These are phyloP conservation scores for Sitodiplosis mosellana DNA, from an alignment of 1,140 invertebrate species.

Conservation along the genomic window DNA sequence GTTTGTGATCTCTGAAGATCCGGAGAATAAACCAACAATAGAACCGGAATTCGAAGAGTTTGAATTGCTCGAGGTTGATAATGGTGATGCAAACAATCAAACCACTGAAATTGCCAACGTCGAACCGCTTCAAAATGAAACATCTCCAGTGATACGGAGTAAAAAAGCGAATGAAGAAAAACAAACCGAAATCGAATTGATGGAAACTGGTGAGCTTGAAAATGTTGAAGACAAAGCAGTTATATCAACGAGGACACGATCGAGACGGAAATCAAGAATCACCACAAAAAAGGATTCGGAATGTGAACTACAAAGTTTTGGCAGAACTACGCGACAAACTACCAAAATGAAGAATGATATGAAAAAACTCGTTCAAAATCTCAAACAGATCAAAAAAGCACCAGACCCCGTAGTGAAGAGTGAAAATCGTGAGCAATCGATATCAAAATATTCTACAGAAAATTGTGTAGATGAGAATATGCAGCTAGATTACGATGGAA, in stretches of 20 bases:
- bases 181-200: too few species aligned
- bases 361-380: neutral
- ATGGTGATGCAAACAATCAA: neutral
- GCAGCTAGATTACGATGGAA: neutral
- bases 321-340: neutral
- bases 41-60: neutral
- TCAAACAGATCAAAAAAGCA: too few species aligned
- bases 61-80: neutral
- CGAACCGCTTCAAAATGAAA: too few species aligned
- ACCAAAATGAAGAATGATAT: neutral
- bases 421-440: neutral
- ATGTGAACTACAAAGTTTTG: neutral
- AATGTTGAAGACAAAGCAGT: too few species aligned
- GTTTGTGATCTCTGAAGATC: neutral
- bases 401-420: too few species aligned
- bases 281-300: neutral
- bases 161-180: too few species aligned
- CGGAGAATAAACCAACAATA: neutral
- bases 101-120: too few species aligned
- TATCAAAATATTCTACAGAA: neutral
- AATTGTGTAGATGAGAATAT: neutral
- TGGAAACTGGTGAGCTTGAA: too few species aligned
- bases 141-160: too few species aligned
- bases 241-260: neutral
- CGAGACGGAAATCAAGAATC: neutral